Base-by-base conservation (phyloP, 2,113 vertebrate genomes). In the Pachypanchax playfairii region DNA sequence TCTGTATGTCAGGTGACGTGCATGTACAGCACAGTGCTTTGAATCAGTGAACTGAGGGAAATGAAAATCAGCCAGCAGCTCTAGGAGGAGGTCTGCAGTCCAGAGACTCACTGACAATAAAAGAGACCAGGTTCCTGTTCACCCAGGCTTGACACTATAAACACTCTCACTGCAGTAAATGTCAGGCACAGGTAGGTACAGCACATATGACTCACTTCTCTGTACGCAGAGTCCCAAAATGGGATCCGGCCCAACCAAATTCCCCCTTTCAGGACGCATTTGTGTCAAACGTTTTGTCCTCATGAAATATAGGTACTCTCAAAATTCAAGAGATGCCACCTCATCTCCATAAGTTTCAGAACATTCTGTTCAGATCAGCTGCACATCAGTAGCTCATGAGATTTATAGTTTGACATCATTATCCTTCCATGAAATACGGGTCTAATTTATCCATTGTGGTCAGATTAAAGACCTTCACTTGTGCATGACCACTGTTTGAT, bases 171-270 rank as follows among this genome's bases (percentile, higher is more conserved):
- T 84, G 77, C 91, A 89, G 89, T 91, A 93, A 93, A 94, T 93
- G 93, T 93, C 90, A 94, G 92, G 86, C 85, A 91, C 90, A 91
- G 85, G 87, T 90, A 91, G 91, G 91, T 86, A 90, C 60, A 66
- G 73, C 67, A 76, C 73, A 73, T 76, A 89, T 89, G 93, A 91
- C 90, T 93, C 92, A 86, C 68, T 53, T 77, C 84, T 85, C 83
- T 92, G 69, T 87, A 84, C 80, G 85, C 87, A 90, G 78, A 90
- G 90, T 92, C 88, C 87, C 54, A 65, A 90, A 84, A 93, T 90
- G 82, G 71, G 89, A 86, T 94, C 87, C 90, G 25, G 35, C 18
- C 14, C 20, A 38, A 38, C 38, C 28, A 50, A 31, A 18, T 11
- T 14, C 28, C 11, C n/a, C 7, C 6, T 18, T 42, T 42, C 18